Conservation (phyloP, 1,140 invertebrate species). For the Cydia fagiglandana region DNA sequence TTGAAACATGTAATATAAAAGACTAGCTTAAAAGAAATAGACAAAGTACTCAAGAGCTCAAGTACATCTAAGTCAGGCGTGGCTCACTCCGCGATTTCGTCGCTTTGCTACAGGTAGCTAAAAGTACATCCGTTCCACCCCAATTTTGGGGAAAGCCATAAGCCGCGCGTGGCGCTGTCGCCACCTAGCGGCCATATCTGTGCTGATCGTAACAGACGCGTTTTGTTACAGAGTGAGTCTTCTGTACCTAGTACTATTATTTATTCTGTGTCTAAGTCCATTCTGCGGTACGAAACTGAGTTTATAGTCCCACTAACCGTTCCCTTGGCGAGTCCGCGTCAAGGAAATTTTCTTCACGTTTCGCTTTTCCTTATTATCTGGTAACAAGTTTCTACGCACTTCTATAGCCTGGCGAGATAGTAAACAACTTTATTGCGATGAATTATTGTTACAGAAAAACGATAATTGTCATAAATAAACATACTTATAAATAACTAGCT, state of each 20-base stretch:
- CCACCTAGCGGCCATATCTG: no score
- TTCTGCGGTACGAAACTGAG: background rate
- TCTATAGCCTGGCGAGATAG: background rate
- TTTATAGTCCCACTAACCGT: conserved; percentile 5
- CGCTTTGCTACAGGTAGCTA: no score
- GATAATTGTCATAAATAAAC: background rate
- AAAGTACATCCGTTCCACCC: no score
- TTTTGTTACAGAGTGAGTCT: no score
- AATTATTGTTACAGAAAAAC: background rate
- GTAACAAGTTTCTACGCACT: conserved; percentile 24
- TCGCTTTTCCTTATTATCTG: conserved; percentile 29
- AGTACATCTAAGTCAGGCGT: conserved; percentile 17
- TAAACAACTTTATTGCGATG: conserved; percentile 16
- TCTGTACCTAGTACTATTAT: no score
- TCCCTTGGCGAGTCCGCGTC: background rate
- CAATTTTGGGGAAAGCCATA: no score
- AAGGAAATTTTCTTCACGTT: conserved; percentile 1
- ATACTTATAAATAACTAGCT: background rate
- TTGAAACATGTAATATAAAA: no score
- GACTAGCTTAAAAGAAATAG: background rate
- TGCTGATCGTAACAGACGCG: no score
- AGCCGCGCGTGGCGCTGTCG: no score
- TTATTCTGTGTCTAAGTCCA: no score
- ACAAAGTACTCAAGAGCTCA: background rate
- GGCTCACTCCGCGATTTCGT: no score